These are phyloP conservation scores for Venusia cambrica DNA, from an alignment of 2,888 invertebrate species.

Conservation along the genomic window DNA sequence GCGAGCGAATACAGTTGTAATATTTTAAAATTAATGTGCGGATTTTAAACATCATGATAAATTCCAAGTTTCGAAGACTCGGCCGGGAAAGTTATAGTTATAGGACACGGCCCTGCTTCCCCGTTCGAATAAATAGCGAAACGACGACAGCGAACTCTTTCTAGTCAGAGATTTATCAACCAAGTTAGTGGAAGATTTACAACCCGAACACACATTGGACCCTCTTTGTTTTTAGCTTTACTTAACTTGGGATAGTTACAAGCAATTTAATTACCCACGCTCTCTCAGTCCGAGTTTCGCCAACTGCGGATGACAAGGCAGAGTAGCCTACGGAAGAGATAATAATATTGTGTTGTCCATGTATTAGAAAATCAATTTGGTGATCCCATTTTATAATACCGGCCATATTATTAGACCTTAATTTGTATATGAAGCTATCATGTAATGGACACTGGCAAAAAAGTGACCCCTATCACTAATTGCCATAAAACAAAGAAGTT, in stretches of 20 bases:
- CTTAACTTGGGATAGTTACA: conserved; percentile 27
- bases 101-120: conserved; percentile 40
- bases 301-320: conserved; percentile 30
- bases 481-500: too few species aligned
- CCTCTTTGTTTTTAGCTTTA: conserved; percentile 44
- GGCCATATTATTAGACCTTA: too few species aligned
- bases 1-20: conserved; percentile 43
- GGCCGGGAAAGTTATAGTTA: conserved; percentile 19
- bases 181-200: conserved; percentile 48
- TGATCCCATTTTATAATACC: too few species aligned
- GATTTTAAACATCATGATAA: conserved; percentile 71
- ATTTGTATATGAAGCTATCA: too few species aligned
- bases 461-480: too few species aligned
- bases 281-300: conserved; percentile 25
- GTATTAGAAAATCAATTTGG: too few species aligned
- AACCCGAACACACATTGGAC: conserved; percentile 43
- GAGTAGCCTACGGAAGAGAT: conserved; percentile 27
- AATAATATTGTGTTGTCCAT: too few species aligned
- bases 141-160: conserved; percentile 51
- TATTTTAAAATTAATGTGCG: conserved; percentile 43
- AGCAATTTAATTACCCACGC: conserved; percentile 34
- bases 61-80: conserved; percentile 57
- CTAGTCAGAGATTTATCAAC: conserved; percentile 51
- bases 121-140: conserved; percentile 51
- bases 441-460: too few species aligned